These are phyloP conservation scores for Anas platyrhynchos DNA, from an alignment of 2,113 vertebrate genomes.

Conservation along the genomic window DNA sequence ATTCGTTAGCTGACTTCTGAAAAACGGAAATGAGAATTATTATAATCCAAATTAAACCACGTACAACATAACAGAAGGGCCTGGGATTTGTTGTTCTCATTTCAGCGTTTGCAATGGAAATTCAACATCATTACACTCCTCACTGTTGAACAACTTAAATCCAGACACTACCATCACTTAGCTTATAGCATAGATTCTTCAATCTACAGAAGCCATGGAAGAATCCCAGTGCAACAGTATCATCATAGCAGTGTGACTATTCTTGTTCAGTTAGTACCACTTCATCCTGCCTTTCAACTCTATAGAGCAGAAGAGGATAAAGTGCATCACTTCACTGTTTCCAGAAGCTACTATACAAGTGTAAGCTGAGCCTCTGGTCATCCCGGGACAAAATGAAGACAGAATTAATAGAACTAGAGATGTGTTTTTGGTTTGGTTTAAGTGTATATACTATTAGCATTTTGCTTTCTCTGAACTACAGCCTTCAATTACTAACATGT, in stretches of 20 bases:
- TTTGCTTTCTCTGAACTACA: background rate
- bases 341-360: background rate
- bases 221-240: background rate
- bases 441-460: background rate
- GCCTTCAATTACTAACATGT: rapidly evolving
- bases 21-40: background rate
- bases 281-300: background rate
- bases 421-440: background rate
- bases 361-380: background rate
- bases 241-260: background rate
- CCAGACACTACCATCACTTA: background rate
- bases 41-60: background rate
- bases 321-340: background rate
- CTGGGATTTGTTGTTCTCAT: background rate
- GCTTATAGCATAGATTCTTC: background rate
- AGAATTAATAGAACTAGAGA: background rate
- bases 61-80: background rate
- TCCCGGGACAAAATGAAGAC: background rate
- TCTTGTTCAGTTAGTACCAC: background rate
- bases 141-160: background rate
- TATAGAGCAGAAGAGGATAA: background rate
- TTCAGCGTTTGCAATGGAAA: background rate
- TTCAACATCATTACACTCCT: background rate
- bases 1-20: background rate
- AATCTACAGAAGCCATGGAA: background rate